A percentile compares a stretch with the other conserved stretches of the same genome.
Conservation (phyloP, 1,140 invertebrate species). For the Vanessa tameamea region DNA sequence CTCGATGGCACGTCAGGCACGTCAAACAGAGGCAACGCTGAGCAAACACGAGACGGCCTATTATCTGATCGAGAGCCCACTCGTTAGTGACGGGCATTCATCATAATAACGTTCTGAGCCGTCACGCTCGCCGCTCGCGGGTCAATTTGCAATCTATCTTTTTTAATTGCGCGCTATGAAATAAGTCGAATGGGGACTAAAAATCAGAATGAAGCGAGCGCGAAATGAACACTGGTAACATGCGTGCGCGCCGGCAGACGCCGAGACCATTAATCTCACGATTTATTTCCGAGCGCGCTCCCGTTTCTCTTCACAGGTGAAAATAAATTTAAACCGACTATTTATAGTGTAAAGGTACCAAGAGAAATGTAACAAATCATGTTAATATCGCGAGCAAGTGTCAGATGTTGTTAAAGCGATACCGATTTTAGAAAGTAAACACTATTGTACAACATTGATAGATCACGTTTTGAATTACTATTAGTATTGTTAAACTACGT, state of each 20-base stretch:
- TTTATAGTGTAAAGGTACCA: slow-evolving; percentile 62
- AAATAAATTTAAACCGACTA: slow-evolving; percentile 67
- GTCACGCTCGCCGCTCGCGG: slow-evolving; percentile 70
- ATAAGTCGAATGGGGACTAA: slow-evolving; percentile 29
- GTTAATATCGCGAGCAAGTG: slow-evolving; percentile 54
- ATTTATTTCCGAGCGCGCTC: slow-evolving; percentile 67
- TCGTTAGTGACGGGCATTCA: slow-evolving; percentile 63
- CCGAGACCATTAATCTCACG: slow-evolving; percentile 61
- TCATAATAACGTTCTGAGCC: slow-evolving; percentile 69
- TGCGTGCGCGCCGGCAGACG: slow-evolving; percentile 46
- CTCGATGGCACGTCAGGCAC: slow-evolving; percentile 49
- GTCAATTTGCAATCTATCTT: slow-evolving; percentile 79
- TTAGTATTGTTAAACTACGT: slow-evolving; percentile 22
- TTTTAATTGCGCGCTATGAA: slow-evolving; percentile 71
- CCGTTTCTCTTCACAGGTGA: slow-evolving; percentile 69
- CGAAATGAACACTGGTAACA: slow-evolving; percentile 52
- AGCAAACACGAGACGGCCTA: slow-evolving; percentile 57
- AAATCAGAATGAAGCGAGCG: slow-evolving; percentile 64
- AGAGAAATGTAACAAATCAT: slow-evolving; percentile 68
- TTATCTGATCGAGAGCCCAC: slow-evolving; percentile 72
- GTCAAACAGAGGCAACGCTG: slow-evolving; percentile 50
- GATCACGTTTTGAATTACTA: slow-evolving; percentile 38
- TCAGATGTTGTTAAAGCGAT: slow-evolving; percentile 45
- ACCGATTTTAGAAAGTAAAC: slow-evolving; percentile 56
- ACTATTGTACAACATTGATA: slow-evolving; percentile 39